Conservation (phyloP, 1,140 invertebrate species). For the Aphis craccivora region DNA sequence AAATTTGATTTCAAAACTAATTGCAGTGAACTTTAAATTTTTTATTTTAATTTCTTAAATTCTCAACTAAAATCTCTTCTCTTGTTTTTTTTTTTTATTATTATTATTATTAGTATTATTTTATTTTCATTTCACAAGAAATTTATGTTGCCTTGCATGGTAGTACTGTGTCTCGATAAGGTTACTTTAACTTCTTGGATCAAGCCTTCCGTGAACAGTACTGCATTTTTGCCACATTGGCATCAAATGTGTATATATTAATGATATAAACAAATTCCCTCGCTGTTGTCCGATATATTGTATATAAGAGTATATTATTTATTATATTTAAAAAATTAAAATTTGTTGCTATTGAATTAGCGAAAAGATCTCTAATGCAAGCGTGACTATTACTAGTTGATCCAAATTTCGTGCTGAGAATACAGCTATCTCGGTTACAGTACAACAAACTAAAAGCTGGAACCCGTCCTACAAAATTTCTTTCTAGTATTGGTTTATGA, state of each 20-base stretch:
- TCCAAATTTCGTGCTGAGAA: constrained; percentile 44
- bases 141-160: constrained; percentile 18
- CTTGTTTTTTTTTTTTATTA: constrained; percentile 27
- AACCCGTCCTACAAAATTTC: constrained; percentile 40
- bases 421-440: constrained; percentile 37
- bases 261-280: constrained; percentile 36
- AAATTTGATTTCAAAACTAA: constrained; percentile 46
- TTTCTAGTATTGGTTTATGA: constrained; percentile 19
- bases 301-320: constrained; percentile 57
- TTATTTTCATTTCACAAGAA: background rate
- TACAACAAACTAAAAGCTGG: constrained; percentile 18
- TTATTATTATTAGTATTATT: background rate
- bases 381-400: constrained; percentile 24
- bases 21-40: constrained; percentile 19
- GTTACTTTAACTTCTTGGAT: constrained; percentile 46
- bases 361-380: constrained; percentile 38
- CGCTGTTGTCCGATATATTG: constrained; percentile 47
- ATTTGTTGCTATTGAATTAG: constrained; percentile 29
- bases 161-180: background rate
- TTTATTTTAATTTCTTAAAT: constrained; percentile 40
- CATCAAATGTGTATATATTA: constrained; percentile 45
- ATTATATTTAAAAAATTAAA: constrained; percentile 33
- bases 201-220: constrained; percentile 34
- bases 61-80: constrained; percentile 40
- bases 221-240: constrained; percentile 6